Conservation (phyloP, 2,888 invertebrate genomes). For the Acrobasis consociella region DNA sequence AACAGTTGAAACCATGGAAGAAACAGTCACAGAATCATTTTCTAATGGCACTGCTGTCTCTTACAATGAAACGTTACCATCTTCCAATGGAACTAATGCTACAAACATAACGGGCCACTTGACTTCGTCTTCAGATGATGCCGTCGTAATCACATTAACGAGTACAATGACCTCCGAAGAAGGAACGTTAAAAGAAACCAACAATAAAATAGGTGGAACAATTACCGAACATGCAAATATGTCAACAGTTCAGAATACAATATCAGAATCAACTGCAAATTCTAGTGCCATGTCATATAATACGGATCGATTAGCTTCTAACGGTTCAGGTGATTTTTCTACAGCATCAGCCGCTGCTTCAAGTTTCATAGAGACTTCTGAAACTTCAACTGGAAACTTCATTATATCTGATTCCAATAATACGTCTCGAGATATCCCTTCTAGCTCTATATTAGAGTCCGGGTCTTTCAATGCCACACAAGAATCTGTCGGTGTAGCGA, state of each 20-base stretch:
- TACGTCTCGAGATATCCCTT: background rate
- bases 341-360: background rate
- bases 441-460: background rate
- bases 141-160: background rate
- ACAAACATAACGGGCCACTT: background rate
- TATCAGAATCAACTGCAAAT: background rate
- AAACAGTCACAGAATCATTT: background rate
- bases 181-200: background rate
- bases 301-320: background rate
- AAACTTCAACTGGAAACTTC: background rate
- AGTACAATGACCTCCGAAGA: background rate
- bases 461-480: background rate
- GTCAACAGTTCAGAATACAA: background rate
- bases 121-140: background rate
- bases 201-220: background rate
- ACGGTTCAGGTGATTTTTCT: background rate
- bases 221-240: background rate
- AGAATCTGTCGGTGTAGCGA: background rate
- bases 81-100: background rate
- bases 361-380: background rate
- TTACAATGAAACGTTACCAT: slow-evolving; percentile 2
- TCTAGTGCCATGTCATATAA: background rate
- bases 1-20: background rate
- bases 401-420: background rate
- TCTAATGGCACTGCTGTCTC: background rate